Conservation (phyloP, 1,140 invertebrate species). For the Marisa cornuarietis region DNA sequence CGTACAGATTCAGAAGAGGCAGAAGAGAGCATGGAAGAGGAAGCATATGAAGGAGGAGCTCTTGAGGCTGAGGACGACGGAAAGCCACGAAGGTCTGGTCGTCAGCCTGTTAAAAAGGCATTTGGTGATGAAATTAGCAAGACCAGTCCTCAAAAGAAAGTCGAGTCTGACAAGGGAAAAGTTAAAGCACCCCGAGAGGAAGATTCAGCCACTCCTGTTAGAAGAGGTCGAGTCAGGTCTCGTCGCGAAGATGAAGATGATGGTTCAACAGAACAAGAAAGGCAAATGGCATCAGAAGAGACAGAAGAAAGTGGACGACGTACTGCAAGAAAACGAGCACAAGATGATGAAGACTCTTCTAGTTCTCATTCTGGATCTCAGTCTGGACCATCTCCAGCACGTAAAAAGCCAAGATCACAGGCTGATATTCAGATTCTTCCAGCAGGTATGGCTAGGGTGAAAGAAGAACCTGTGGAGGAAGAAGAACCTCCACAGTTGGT, state of each 20-base stretch:
- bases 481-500: slow-evolving; percentile 20
- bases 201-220: slow-evolving; percentile 3
- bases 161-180: slow-evolving; percentile 6
- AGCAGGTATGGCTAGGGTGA: slow-evolving; percentile 17
- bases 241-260: slow-evolving; percentile 29
- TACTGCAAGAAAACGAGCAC: background rate
- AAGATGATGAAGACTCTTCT: slow-evolving; percentile 6
- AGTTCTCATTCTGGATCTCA: slow-evolving; percentile 4
- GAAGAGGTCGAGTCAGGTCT: slow-evolving; percentile 18
- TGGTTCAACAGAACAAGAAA: background rate
- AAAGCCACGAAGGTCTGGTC: slow-evolving; percentile 7
- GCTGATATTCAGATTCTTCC: slow-evolving; percentile 31
- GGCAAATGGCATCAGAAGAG: slow-evolving; percentile 7
- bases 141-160: slow-evolving; percentile 6
- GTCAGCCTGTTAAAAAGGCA: slow-evolving; percentile 10
- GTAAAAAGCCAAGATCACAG: slow-evolving; percentile 29
- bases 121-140: background rate
- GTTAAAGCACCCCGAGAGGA: slow-evolving; percentile 7
- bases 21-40: slow-evolving; percentile 33
- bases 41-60: slow-evolving; percentile 34
- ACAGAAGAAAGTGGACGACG: slow-evolving; percentile 7
- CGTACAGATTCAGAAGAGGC: slow-evolving; percentile 21
- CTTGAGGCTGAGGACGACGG: slow-evolving; percentile 21
- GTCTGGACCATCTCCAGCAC: background rate
- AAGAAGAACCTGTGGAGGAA: slow-evolving; percentile 28